phyloP scores from a whole-genome alignment of 2,113 vertebrate genomes.

The Mormoops blainvillei region DNA sequence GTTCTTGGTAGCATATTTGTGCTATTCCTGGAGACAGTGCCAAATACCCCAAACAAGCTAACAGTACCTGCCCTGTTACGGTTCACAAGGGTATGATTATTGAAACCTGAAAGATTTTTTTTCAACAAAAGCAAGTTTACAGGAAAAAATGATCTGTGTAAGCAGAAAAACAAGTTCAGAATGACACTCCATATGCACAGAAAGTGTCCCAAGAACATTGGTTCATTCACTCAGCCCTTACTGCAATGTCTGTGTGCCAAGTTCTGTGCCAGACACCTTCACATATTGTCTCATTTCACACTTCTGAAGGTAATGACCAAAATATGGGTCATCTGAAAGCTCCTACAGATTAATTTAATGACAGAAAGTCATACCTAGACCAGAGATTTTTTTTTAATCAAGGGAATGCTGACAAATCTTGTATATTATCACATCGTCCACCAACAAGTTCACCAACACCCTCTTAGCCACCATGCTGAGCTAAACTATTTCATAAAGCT shows the following conservation, averaged over 20 bases:
- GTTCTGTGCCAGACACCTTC: background rate
- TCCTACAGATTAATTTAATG: background rate
- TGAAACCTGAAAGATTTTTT: conserved; percentile 16
- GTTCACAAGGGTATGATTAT: conserved; percentile 57
- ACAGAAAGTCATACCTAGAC: conserved; percentile 11
- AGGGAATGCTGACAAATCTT: background rate
- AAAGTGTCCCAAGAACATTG: conserved; percentile 1
- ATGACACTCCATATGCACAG: background rate
- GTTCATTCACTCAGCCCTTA: background rate
- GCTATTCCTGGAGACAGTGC: conserved; percentile 45
- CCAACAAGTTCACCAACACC: background rate
- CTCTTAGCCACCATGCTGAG: background rate
- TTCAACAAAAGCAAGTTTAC: conserved; percentile 43
- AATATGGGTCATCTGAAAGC: background rate
- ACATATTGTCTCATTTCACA: background rate
- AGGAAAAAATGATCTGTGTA: conserved; percentile 30
- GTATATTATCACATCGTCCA: background rate
- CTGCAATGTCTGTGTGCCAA: background rate
- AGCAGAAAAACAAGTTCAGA: conserved; percentile 39
- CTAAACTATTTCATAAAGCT: background rate
- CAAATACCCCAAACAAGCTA: conserved; percentile 50
- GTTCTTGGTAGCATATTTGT: conserved; percentile 62
- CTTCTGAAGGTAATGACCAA: background rate
- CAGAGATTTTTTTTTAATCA: background rate
- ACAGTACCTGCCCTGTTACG: conserved; percentile 62